Evolutionary conservation across 2,113 vertebrate genomes (phyloP).

Genomic region (Hystrix cristata): DNA sequence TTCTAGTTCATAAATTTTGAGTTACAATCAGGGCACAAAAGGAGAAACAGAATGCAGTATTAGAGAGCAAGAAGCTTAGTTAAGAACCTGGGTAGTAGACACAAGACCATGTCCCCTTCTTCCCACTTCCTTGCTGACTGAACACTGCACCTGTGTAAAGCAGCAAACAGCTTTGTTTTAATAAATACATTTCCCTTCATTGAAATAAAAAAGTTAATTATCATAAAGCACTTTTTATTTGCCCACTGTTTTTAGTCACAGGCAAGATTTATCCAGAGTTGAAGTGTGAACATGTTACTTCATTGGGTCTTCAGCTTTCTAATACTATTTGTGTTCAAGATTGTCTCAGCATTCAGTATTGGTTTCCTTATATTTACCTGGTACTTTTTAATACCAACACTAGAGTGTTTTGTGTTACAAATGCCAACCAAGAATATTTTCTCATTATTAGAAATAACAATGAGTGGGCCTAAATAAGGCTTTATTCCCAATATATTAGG

Average conservation of each 20-base stretch:
- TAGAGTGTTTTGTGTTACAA: constrained; percentile 68
- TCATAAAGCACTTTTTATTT: constrained; percentile 88
- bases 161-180: constrained; percentile 77
- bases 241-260: constrained; percentile 86
- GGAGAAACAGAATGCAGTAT: constrained; percentile 80
- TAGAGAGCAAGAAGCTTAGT: constrained; percentile 72
- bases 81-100: constrained; percentile 68
- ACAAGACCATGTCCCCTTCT: constrained; percentile 59
- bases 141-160: constrained; percentile 76
- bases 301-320: constrained; percentile 79
- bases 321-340: constrained; percentile 81
- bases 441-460: constrained; percentile 71
- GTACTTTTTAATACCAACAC: constrained; percentile 67
- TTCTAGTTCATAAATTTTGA: constrained; percentile 81
- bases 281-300: constrained; percentile 83
- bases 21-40: constrained; percentile 84
- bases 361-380: constrained; percentile 78
- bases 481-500: constrained; percentile 75
- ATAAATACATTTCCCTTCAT: constrained; percentile 85
- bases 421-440: constrained; percentile 64
- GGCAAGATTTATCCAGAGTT: constrained; percentile 87
- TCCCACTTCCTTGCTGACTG: constrained; percentile 69
- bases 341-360: constrained; percentile 88
- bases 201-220: constrained; percentile 84
- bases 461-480: constrained; percentile 64